These are phyloP conservation scores for Zaprionus ghesquierei DNA, from an alignment of 1,140 invertebrate genomes.

Conservation along the genomic window DNA sequence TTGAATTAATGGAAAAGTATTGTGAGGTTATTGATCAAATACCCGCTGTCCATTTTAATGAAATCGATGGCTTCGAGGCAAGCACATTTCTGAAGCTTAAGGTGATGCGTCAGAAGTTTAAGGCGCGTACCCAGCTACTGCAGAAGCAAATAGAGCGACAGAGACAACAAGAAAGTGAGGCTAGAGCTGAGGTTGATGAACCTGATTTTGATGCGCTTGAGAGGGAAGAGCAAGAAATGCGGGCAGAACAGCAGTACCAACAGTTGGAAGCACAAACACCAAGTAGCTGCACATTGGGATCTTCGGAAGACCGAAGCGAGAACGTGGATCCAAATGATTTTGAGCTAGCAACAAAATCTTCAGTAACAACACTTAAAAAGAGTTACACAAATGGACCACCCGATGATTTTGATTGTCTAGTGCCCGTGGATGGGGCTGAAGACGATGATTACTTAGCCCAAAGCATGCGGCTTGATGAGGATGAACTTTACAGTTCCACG, in stretches of 20 bases:
- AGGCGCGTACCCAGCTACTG: constrained; percentile 65
- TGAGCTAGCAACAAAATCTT: background rate
- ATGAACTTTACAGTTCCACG: constrained; percentile 30
- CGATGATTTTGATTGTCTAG: constrained; percentile 50
- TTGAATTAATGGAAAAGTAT: constrained; percentile 77
- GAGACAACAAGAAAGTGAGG: constrained; percentile 16
- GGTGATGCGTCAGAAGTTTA: constrained; percentile 74
- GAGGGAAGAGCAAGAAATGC: constrained; percentile 51
- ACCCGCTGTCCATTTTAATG: constrained; percentile 65
- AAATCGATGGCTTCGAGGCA: constrained; percentile 66
- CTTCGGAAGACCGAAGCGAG: constrained; percentile 3
- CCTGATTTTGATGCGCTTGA: constrained; percentile 44
- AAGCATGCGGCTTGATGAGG: constrained; percentile 58
- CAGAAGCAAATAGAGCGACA: constrained; percentile 56
- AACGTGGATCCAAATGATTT: background rate
- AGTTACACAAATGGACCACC: constrained; percentile 42
- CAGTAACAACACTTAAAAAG: background rate
- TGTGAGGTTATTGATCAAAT: constrained; percentile 77
- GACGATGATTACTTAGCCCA: constrained; percentile 52
- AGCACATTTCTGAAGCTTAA: constrained; percentile 75
- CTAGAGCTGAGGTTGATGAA: constrained; percentile 8
- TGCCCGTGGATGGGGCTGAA: constrained; percentile 29
- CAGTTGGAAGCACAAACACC: background rate
- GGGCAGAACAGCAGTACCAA: constrained; percentile 24
- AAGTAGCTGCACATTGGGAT: constrained; percentile 2